Base-by-base conservation (phyloP, 2,888 invertebrate species). In the Apantesis nais region DNA sequence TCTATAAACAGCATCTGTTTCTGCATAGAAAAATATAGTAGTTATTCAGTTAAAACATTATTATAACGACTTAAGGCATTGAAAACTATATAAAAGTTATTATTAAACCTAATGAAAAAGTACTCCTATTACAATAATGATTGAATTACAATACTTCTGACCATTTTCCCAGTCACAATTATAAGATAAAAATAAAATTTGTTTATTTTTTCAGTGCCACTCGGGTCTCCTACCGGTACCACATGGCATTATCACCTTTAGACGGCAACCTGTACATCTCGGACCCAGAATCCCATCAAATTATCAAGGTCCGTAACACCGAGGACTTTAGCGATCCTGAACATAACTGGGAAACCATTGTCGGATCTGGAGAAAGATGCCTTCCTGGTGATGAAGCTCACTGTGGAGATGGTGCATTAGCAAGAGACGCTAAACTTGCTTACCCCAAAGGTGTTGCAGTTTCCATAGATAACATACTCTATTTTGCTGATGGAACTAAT, bases 401-500 rank as follows among this genome's bases (percentile, higher is more conserved):
- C 83, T 99, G 99, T 90, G 99, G 99, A 0, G 99, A 99, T 87
- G 99, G 99, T 2, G 99, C 98, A 0, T 92, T 98, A 63, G 99
- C 99, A 0, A 96, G 98, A 70, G 98, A 98, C 86, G 99, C 99
- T 0, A 98, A 98, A 89, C 96, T 99, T 12, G 98, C 98, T 0
- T 99, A 99, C 90, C 99, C 99, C 0, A 99, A 99, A 95, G 99
- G 99, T 83, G 98, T 99, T 22, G 99, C 99, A 0, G 98, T 99
- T 0, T 98, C 98, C 0, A 97, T 97, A 22, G 98, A 99, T 84
- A 99, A 99, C 78, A 97, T 98, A 0, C 92, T 99, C 0, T 99
- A 99, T 91, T 98, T 99, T 86, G 99, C 99, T 64, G 99, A 99
- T 88, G 99, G 99, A 5, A 98, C 99, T 2, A 99, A 99, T 87